Base-by-base conservation (phyloP, 1,140 invertebrate genomes). In the Acyrthosiphon pisum region DNA sequence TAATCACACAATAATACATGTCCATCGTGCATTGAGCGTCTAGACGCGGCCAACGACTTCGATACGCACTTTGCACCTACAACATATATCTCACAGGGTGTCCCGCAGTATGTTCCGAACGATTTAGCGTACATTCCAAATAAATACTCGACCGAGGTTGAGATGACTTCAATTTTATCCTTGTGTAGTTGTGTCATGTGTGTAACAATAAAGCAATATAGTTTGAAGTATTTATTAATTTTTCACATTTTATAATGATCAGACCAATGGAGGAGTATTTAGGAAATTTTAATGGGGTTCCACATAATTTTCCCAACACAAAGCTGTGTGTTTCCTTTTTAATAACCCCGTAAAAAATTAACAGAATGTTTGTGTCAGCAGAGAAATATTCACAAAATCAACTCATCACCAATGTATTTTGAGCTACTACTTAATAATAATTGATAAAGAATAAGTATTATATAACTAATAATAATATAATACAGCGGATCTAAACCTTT, bases 11-110 rank as follows among this genome's bases (percentile, higher is more conserved):
- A 81, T 48, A 46, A 46, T 56, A 41, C 53, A 23, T 23, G 37
- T 48, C 84, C 41, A 46, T 86, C 41, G 89, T 60, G n/a, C 87
- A 89, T 50, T 30, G 90, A n/a, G 41, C 90, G 90, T 92, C 90
- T 92, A 92, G 90, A 92, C 90, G 60, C 41, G 44, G 90, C 90
- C 90, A 91, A 91, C 90, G 90, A 92, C 90, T 92, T 83, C 48
- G 90, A 76, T 76, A 92, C 90, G 90, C 90, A 92, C 46, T 83
- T 92, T 92, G 90, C 90, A 92, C 90, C 90, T 92, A 92, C 76
- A n/a, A 81, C 60, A 83, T 81, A 48, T 41, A 46, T 90, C 41
- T 41, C 41, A 37, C 23, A 90, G 18, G 23, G 53, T 48, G 22
- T 35, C 20, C 46, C 30, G 22, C 44, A 50, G 37, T 30, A 41